A percentile compares a stretch with the other conserved stretches of the same genome.
Evolutionary conservation across 92 coral and sea anemone species (phyloP).

Genomic region (Chrysogorgia sp.): DNA sequence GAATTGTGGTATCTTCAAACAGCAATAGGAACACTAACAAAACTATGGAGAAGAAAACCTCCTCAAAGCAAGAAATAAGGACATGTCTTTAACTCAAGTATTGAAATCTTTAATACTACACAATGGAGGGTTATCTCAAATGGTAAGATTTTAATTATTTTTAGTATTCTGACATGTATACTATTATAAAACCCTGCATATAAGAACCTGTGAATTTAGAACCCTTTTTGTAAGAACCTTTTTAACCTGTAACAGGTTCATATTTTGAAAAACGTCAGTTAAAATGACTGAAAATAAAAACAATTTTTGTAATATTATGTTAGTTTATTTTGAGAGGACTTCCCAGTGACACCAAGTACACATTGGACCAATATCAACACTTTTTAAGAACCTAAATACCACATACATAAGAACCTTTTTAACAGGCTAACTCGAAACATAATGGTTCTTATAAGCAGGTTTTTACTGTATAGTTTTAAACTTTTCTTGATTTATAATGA

Average conservation of each 20-base stretch:
- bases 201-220: slow-evolving; percentile 32
- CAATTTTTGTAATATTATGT: too few species aligned
- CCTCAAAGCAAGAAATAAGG: slow-evolving; percentile 40
- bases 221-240: slow-evolving; percentile 24
- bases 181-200: slow-evolving; percentile 4
- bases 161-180: slow-evolving; percentile 20
- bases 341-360: too few species aligned
- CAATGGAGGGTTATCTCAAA: slow-evolving; percentile 32
- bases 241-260: slow-evolving; percentile 13
- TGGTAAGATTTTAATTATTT: slow-evolving; percentile 26
- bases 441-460: too few species aligned
- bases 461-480: too few species aligned
- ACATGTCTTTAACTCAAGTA: slow-evolving; percentile 38
- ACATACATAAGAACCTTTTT: too few species aligned
- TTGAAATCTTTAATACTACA: slow-evolving; percentile 44
- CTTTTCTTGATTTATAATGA: too few species aligned
- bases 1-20: slow-evolving; percentile 31
- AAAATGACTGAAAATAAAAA: too few species aligned
- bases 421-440: too few species aligned
- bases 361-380: too few species aligned
- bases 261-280: too few species aligned
- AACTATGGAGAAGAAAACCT: slow-evolving; percentile 42
- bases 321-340: too few species aligned
- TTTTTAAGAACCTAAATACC: too few species aligned
- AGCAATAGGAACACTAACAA: slow-evolving; percentile 34